phyloP scores from a whole-genome alignment of 1,140 invertebrate species.

The Sinella curviseta region DNA sequence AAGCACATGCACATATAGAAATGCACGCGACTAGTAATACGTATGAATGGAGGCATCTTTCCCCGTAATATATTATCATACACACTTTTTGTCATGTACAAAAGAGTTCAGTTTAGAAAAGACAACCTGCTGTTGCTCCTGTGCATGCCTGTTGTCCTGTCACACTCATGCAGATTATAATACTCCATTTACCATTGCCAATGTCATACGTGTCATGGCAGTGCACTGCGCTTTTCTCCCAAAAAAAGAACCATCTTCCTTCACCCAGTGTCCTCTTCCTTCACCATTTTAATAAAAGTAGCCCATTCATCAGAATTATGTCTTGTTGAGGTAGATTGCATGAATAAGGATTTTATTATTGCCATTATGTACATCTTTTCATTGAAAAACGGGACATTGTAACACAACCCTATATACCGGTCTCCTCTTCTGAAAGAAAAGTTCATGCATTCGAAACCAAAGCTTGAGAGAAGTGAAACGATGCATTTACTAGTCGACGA shows the following conservation, averaged over 20 bases:
- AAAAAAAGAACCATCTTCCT: too few relatives aligned
- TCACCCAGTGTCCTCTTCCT: background rate
- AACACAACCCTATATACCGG: background rate
- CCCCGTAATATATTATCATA: too few relatives aligned
- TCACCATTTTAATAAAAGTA: slow-evolving; percentile 10
- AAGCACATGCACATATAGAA: background rate
- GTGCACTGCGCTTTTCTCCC: background rate
- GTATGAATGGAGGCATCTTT: too few relatives aligned
- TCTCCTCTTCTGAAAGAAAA: too few relatives aligned
- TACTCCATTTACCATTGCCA: slow-evolving; percentile 1
- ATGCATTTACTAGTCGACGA: too few relatives aligned
- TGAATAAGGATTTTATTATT: background rate
- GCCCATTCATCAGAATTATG: slow-evolving; percentile 17
- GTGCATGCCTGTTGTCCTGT: too few relatives aligned
- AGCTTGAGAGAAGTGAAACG: too few relatives aligned
- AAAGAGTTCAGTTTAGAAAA: too few relatives aligned
- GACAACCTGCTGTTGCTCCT: slow-evolving; percentile 1
- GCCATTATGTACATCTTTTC: background rate
- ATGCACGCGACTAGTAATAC: too few relatives aligned
- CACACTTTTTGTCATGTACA: too few relatives aligned
- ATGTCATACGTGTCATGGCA: background rate
- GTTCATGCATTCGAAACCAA: too few relatives aligned
- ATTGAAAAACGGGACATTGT: background rate
- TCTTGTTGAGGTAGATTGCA: slow-evolving; percentile 6
- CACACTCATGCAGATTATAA: background rate